Base-by-base conservation (phyloP, 2,888 invertebrate species). In the Thyatira batis region DNA sequence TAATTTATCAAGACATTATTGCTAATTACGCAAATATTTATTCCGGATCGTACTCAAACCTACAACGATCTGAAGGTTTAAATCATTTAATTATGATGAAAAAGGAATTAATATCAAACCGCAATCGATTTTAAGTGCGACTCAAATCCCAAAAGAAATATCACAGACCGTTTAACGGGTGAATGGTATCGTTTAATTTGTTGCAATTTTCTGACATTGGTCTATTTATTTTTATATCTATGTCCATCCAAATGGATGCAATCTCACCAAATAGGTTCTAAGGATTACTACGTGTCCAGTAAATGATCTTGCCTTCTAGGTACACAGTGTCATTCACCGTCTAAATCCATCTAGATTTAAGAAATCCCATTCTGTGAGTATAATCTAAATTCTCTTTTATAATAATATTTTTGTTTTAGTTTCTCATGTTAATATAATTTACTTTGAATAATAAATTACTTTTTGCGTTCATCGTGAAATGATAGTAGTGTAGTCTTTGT, bases 281-380 rank as follows among this genome's bases (percentile, higher is more conserved):
- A 28, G 48, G 48, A 48, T 48, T 48, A 28, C n/a, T 11, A 25
- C 8, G 27, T 25, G 45, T 28, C 27, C 48, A 13, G 28, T 20
- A 20, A 10, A 39, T 27, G 48, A 48, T n/a, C 27, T 46, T 27
- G 17, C 8, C 8, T 17, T 17, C 27, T 17, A 46, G 13, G n/a
- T n/a, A n/a, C n/a, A n/a, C n/a, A n/a, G n/a, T n/a, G 48, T 48
- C 48, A 17, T 28, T 48, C 48, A 48, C 46, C 27, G 48, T 28
- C 48, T 28, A 25, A 13, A 17, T 20, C 27, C n/a, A 23, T 23
- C 25, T 17, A 8, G 17, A 9, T 17, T 13, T 10, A 46, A 13
- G 9, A 46, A 27, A 25, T 6, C 25, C 17, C 45, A 46, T 48
- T 48, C 20, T 27, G 5, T 11, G 17, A 9, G 48, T 48, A 28